phyloP scores from a whole-genome alignment of 2,797 vertebrate species.

The Heliangelus exortis region DNA sequence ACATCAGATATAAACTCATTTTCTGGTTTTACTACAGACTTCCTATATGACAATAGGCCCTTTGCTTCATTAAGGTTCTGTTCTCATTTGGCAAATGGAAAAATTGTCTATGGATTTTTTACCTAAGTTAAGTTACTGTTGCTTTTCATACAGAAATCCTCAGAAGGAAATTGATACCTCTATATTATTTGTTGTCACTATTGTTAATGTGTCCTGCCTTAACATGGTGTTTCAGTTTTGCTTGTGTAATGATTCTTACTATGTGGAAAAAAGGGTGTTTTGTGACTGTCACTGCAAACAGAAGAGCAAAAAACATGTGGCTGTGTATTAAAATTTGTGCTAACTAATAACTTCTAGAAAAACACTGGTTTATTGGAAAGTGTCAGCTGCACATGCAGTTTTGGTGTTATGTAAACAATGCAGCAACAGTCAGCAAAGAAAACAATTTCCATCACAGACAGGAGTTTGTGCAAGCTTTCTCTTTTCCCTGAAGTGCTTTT shows the following conservation, averaged over 20 bases:
- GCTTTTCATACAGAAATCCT: not conserved
- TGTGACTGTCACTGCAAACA: not conserved
- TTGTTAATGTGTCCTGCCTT: accelerated
- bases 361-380: slow-evolving; percentile 50
- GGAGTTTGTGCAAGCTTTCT: not conserved
- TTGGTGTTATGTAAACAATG: not conserved
- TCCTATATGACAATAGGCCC: not conserved
- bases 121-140: not conserved
- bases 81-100: not conserved
- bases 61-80: not conserved
- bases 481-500: not conserved
- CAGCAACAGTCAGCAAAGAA: not conserved
- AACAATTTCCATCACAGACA: slow-evolving; percentile 17
- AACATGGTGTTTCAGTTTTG: not conserved
- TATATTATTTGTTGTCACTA: not conserved
- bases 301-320: not conserved
- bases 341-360: slow-evolving; percentile 2
- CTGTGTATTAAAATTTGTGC: not conserved
- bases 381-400: not conserved
- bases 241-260: not conserved
- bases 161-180: not conserved
- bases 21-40: not conserved
- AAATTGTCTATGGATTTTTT: not conserved
- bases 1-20: not conserved
- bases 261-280: not conserved